Percentiles rank a stretch among this genome's conserved stretches.
phyloP scores from a whole-genome alignment of 2,888 invertebrate genomes.

The Himalopsyche tibetana region DNA sequence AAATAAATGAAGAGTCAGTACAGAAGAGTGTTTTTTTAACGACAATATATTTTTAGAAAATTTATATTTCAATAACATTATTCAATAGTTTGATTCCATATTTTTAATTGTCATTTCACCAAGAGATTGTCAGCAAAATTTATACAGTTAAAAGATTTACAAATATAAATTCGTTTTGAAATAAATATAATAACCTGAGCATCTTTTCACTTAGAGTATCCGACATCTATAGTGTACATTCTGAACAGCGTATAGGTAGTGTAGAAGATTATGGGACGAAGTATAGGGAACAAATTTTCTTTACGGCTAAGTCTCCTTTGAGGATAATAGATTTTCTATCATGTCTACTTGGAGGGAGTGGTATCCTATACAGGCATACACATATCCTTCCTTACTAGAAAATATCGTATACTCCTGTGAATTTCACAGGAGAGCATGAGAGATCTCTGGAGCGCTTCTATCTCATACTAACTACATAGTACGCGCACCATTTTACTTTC shows the following conservation, averaged over 20 bases:
- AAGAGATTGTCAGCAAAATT: too few species aligned
- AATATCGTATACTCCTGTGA: constrained; percentile 17
- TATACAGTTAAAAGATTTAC: too few species aligned
- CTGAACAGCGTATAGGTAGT: constrained; percentile 56
- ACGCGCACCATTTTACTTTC: not conserved
- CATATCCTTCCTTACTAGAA: not conserved
- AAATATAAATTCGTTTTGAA: too few species aligned
- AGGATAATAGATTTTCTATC: constrained; percentile 67
- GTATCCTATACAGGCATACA: not conserved
- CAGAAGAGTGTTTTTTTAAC: too few species aligned
- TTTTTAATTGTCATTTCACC: too few species aligned
- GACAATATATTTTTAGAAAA: too few species aligned
- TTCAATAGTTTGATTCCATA: too few species aligned
- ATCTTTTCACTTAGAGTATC: constrained; percentile 21
- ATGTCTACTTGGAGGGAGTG: constrained; percentile 64
- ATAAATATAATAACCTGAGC: not conserved
- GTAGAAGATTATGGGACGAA: constrained; percentile 65
- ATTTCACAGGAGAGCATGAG: constrained; percentile 15
- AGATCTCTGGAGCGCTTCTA: not conserved
- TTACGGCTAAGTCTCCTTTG: constrained; percentile 66
- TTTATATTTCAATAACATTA: too few species aligned
- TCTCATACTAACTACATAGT: constrained; percentile 1
- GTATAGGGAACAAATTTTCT: constrained; percentile 66
- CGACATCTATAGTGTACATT: constrained; percentile 56
- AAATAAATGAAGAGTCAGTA: too few species aligned